Conservation (phyloP, 2,888 invertebrate species). For the Microctonus brassicae region DNA sequence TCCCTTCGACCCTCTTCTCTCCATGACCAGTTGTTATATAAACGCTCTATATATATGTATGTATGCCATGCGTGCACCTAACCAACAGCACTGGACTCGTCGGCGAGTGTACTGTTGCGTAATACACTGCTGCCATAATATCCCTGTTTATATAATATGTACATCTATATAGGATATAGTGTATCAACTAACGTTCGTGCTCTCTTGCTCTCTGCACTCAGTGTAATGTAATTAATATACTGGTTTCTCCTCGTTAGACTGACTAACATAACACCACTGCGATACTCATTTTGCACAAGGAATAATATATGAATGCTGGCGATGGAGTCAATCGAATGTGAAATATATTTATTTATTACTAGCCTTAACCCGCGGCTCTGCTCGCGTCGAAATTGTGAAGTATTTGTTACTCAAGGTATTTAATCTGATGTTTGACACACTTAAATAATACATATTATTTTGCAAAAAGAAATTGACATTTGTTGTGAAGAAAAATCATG, state of each 20-base stretch:
- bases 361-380: no score
- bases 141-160: constrained; percentile 40
- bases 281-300: constrained; percentile 33
- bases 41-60: constrained; percentile 49
- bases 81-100: constrained; percentile 50
- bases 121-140: constrained; percentile 60
- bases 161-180: constrained; percentile 45
- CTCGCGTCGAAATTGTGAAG: no score
- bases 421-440: no score
- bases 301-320: constrained; percentile 35
- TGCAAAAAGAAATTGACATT: no score
- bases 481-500: no score
- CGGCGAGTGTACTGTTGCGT: constrained; percentile 58
- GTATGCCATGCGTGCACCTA: constrained; percentile 36
- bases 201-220: constrained; percentile 34
- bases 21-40: constrained; percentile 38
- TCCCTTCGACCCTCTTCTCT: constrained; percentile 31
- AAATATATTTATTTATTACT: not conserved
- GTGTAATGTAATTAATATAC: constrained; percentile 61
- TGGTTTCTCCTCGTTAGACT: constrained; percentile 62
- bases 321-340: constrained; percentile 38
- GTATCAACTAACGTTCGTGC: constrained; percentile 45
- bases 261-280: constrained; percentile 55
- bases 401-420: no score
- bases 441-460: no score